Evolutionary conservation across 2,113 vertebrate genomes (phyloP).

Genomic region (cattle (Bos taurus)): ARS-UCD2.0 NC_037334.1:93196001-93196500

Average conservation of each 20-base stretch:
- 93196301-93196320: too few relatives aligned
- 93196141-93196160: too few relatives aligned
- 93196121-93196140: too few relatives aligned
- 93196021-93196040: constrained; percentile 6
- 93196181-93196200: too few relatives aligned
- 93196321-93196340: neutral
- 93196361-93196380: constrained; percentile 2
- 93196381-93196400: constrained; percentile 2
- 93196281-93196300: too few relatives aligned
- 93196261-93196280: too few relatives aligned
- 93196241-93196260: too few relatives aligned
- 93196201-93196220: too few relatives aligned
- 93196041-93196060: neutral
- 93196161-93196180: too few relatives aligned
- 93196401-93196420: constrained; percentile 3
- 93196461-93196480: neutral
- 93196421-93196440: constrained; percentile 6
- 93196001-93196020: neutral
- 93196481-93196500: neutral
- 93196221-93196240: too few relatives aligned
- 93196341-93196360: neutral
- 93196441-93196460: neutral
- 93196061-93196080: neutral
- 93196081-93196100: too few relatives aligned
- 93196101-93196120: too few relatives aligned